Evolutionary conservation across 2,797 vertebrate genomes (phyloP).

Genomic region (Cichlasoma orientale): DNA sequence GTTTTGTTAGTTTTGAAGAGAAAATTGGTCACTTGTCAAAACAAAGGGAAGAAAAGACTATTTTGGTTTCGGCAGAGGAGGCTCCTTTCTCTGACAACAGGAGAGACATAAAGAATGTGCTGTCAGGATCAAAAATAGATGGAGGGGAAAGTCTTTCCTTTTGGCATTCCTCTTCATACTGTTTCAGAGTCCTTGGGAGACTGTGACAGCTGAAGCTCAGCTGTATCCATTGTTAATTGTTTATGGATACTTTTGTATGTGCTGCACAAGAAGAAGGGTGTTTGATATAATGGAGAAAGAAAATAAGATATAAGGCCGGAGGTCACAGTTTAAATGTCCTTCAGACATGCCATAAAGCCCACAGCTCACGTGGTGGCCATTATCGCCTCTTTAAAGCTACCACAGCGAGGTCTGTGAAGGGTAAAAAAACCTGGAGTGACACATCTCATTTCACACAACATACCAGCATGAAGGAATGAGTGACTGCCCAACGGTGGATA

Average conservation of each 20-base stretch:
- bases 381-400: constrained; percentile 42
- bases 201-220: constrained; percentile 43
- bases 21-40: constrained; percentile 50
- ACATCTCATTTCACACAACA: constrained; percentile 16
- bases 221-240: constrained; percentile 28
- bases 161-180: constrained; percentile 24
- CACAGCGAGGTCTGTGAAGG: constrained; percentile 5
- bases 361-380: constrained; percentile 35
- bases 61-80: constrained; percentile 57
- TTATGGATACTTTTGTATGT: neutral
- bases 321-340: constrained; percentile 46
- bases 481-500: neutral
- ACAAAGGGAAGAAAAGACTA: constrained; percentile 25
- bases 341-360: constrained; percentile 29
- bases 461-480: constrained; percentile 2
- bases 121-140: constrained; percentile 61
- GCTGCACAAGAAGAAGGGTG: constrained; percentile 3
- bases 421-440: constrained; percentile 28
- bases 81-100: constrained; percentile 48
- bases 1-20: constrained; percentile 52
- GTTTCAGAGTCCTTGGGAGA: constrained; percentile 8
- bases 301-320: constrained; percentile 13
- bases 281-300: neutral
- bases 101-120: constrained; percentile 46
- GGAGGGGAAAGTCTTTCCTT: constrained; percentile 52